phyloP scores from a whole-genome alignment of 2,113 vertebrate species.

The Ammodytes dubius region DNA sequence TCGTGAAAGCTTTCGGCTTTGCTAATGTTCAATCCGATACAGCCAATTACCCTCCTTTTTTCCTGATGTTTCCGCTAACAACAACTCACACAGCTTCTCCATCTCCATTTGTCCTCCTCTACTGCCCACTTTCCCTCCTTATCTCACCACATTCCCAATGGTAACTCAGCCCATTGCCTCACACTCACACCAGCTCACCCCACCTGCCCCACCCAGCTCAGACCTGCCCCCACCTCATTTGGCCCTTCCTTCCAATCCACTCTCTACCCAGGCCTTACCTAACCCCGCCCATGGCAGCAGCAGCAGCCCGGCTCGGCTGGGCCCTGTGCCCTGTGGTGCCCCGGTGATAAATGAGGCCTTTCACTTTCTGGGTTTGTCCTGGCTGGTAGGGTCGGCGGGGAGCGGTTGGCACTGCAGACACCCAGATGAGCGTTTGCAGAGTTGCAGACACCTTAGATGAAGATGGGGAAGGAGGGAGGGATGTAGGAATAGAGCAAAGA shows the following conservation, averaged over 20 bases:
- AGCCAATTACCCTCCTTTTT: background rate
- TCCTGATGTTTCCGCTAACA: background rate
- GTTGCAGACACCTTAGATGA: conserved; percentile 48
- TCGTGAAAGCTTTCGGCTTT: background rate
- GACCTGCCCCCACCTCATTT: conserved; percentile 32
- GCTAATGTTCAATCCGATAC: background rate
- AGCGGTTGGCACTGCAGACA: conserved; percentile 78
- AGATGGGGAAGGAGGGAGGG: conserved; percentile 15
- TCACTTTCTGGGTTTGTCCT: conserved; percentile 89
- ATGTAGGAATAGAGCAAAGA: background rate
- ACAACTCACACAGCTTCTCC: background rate
- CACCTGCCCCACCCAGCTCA: conserved; percentile 35
- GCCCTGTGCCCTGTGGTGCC: conserved; percentile 53
- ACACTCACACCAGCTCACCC: conserved; percentile 51
- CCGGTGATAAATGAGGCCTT: conserved; percentile 89
- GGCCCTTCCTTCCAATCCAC: conserved; percentile 38
- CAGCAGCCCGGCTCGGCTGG: conserved; percentile 16
- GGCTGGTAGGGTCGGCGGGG: conserved; percentile 80
- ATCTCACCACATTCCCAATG: conserved; percentile 15
- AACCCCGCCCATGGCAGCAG: conserved; percentile 43
- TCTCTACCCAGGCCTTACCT: conserved; percentile 28
- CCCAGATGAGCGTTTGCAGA: conserved; percentile 82
- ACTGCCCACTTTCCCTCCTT: conserved; percentile 5
- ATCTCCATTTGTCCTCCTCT: conserved; percentile 5
- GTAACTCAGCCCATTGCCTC: conserved; percentile 10